Base-by-base conservation (phyloP, 2,888 invertebrate genomes). In the Tigriopus californicus region DNA sequence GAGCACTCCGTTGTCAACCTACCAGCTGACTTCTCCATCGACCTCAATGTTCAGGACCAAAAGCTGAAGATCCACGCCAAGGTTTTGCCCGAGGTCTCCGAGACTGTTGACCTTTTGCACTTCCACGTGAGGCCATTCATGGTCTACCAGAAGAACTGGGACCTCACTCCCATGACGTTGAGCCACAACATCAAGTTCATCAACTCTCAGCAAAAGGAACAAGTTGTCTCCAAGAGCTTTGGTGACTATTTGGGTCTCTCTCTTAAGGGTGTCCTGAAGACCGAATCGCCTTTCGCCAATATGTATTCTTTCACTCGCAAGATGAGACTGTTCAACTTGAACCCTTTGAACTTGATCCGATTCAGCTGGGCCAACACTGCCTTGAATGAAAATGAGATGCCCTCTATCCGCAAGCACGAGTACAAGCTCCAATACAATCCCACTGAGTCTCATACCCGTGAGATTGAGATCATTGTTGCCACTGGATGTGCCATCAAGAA, bases 231-330 rank as follows among this genome's bases (percentile, higher is more conserved):
- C 59, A 10, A 18, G 15, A 40, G 11, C n/a, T 59, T 40, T 25
- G 59, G 59, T 11, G 59, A 49, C 40, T 40, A 33, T 22, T 25
- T 56, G 44, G 59, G 59, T 18, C 41, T 59, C 15, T 15, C 33
- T 13, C 33, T 59, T 40, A 53, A 33, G n/a, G 20, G 40, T 20
- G 20, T 18, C 10, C 40, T 53, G 18, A 41, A 52, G n/a, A 59
- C 59, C 20, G 59, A 59, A 20, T 15, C 59, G 12, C 42, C 18
- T 41, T 24, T 22, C 41, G n/a, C 25, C 20, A 52, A 52, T 12
- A 6, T 20, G 18, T 41, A 48, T 11, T 51, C 25, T 2, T 12
- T 52, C 41, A 41, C 52, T 15, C 41, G 52, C 15, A 41, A 33
- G 42, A n/a, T 41, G 12, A 15, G 15, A 12, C n/a, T 53, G 41